A percentile compares a stretch with the other conserved stretches of the same genome.
These are phyloP conservation scores for Fukomys damarensis DNA, from an alignment of 2,113 vertebrate genomes.

Conservation along the genomic window DNA sequence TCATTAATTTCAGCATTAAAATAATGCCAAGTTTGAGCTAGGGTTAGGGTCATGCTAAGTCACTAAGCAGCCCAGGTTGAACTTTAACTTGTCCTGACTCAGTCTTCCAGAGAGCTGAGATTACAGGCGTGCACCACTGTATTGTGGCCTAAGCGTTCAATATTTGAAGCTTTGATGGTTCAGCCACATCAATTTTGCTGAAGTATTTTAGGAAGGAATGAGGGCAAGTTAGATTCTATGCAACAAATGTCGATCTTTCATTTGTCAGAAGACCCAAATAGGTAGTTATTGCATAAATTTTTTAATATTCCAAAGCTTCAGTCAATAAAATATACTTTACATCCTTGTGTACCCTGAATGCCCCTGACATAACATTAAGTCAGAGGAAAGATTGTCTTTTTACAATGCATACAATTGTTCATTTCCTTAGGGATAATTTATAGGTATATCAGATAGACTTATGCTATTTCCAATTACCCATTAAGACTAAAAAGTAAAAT, in stretches of 20 bases:
- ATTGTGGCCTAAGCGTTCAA: neutral
- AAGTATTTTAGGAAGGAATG: constrained; percentile 39
- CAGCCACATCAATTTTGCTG: constrained; percentile 37
- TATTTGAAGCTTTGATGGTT: neutral
- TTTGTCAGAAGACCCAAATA: neutral
- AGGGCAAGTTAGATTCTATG: neutral
- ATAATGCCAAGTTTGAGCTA: neutral
- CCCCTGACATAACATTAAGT: neutral
- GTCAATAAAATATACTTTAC: constrained; percentile 12
- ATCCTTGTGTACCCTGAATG: neutral
- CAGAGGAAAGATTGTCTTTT: neutral
- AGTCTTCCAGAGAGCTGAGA: neutral
- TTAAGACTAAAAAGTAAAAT: neutral
- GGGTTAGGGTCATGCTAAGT: neutral
- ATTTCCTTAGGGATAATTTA: neutral
- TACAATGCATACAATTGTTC: neutral
- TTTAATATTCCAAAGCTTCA: constrained; percentile 15
- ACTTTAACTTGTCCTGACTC: neutral
- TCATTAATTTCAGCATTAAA: constrained; percentile 50
- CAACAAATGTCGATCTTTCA: constrained; percentile 27
- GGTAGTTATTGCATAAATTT: neutral
- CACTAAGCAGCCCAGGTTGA: neutral
- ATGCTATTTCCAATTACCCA: neutral
- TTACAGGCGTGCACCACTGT: neutral
- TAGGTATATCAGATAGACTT: neutral